Base-by-base conservation (phyloP, 2,113 vertebrate species). In the Eupsittula cactorum region DNA sequence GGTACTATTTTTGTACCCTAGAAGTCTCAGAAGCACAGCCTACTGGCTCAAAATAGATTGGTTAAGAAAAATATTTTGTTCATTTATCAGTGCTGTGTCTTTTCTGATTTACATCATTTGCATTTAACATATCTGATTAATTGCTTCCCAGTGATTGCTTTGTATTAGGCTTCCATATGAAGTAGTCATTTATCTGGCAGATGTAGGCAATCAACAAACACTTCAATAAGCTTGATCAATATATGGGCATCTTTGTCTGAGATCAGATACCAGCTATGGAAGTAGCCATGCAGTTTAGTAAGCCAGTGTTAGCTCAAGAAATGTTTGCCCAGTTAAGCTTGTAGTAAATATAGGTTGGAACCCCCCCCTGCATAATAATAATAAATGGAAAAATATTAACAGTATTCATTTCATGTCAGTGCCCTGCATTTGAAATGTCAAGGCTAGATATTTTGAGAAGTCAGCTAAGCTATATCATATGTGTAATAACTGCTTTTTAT, bases 291-390 rank as follows among this genome's bases (percentile, higher is more conserved):
- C 9, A 7, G 19, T 10, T 9, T 37, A 60, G 47, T n/a, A 42
- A 73, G 20, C 11, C 39, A 42, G 19, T 46, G 7, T 59, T 89
- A 59, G 23, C 17, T 87, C 28, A 15, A 47, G 3, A 31, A 50
- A 44, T 77, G 4, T 81, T 88, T 82, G 42, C 57, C 37, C 13
- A 39, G 20, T 31, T 59, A 86, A 89, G 9, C n/a, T 75, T 19
- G 1, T 33, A 47, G 49, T 62, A 83, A 78, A 65, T 39, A 37
- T 31, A 53, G 50, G 55, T 42, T 1, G 1, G 5, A 39, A 67
- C 1, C 7, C 7, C 5, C 31, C 3, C 31, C 9, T 0, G 21
- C 28, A 59, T 57, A 6, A 31, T 55, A 33, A n/a, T 57, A n/a
- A 59, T 5, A 47, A 82, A 80, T 62, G 42, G 15, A 57, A 77